phyloP scores from a whole-genome alignment of 2,113 vertebrate species.

The Tamias sibiricus region DNA sequence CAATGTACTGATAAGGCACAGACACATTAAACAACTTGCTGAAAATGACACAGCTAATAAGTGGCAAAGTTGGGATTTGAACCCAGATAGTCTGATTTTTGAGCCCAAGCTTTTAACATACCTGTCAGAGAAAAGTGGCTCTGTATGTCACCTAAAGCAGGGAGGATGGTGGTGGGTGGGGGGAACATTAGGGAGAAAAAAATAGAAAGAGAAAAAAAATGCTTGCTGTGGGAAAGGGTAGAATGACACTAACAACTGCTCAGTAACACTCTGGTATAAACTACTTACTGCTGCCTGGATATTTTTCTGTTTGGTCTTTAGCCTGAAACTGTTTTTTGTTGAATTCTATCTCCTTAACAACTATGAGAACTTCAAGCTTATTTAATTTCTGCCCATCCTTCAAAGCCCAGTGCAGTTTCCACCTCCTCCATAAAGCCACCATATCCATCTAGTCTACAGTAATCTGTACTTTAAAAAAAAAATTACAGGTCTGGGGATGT shows the following conservation, averaged over 20 bases:
- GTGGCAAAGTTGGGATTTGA: conserved; percentile 39
- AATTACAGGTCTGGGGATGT: too few relatives aligned
- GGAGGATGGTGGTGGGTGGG: background rate
- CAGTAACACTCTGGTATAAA: conserved; percentile 15
- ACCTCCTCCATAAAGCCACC: conserved; percentile 41
- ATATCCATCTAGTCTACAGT: conserved; percentile 18
- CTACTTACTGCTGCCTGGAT: conserved; percentile 24
- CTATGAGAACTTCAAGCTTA: conserved; percentile 48
- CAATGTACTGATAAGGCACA: conserved; percentile 35
- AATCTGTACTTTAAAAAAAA: background rate
- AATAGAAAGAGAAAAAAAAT: background rate
- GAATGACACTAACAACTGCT: conserved; percentile 30
- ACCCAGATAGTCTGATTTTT: background rate
- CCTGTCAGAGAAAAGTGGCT: conserved; percentile 11
- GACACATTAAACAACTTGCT: conserved; percentile 38
- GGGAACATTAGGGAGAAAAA: background rate
- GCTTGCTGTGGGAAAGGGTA: background rate
- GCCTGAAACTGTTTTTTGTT: conserved; percentile 25
- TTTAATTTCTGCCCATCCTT: conserved; percentile 65
- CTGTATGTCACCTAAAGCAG: background rate
- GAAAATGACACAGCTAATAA: conserved; percentile 39
- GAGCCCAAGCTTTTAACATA: conserved; percentile 33
- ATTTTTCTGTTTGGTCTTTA: conserved; percentile 54
- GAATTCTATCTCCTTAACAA: conserved; percentile 58
- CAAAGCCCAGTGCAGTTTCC: conserved; percentile 33